Conservation (phyloP, 2,888 invertebrate species). For the Thera obeliscata region DNA sequence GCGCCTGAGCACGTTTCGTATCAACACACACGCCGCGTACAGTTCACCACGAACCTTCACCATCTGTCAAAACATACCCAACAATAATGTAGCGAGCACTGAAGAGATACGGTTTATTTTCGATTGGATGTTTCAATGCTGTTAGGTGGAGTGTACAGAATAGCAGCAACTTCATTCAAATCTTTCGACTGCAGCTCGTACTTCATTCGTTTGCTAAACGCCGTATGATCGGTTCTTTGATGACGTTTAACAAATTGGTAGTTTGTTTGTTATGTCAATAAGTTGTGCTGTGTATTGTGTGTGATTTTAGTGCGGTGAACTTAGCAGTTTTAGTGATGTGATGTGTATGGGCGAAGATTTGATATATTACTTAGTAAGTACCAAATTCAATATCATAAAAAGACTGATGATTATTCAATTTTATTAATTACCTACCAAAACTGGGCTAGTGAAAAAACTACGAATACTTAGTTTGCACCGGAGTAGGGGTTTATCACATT, state of each 20-base stretch:
- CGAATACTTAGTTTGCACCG: too few species aligned
- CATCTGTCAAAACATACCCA: conserved; percentile 13
- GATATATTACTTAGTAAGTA: conserved; percentile 25
- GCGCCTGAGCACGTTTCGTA: conserved; percentile 49
- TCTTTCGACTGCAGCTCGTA: conserved; percentile 58
- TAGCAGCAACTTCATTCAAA: conserved; percentile 74
- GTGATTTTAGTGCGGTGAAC: conserved; percentile 43
- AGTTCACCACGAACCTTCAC: conserved; percentile 8
- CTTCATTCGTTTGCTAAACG: conserved; percentile 69
- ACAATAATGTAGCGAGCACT: conserved; percentile 32
- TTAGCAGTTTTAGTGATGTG: conserved; percentile 35
- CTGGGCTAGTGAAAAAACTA: too few species aligned
- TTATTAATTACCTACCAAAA: too few species aligned
- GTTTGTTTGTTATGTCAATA: conserved; percentile 76
- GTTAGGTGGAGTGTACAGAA: conserved; percentile 39
- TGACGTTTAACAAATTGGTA: conserved; percentile 62
- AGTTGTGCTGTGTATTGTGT: conserved; percentile 52
- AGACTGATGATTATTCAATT: too few species aligned
- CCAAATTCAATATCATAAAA: neutral
- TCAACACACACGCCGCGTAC: conserved; percentile 48
- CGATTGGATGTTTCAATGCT: neutral
- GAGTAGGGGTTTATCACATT: too few species aligned
- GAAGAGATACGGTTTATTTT: conserved; percentile 14
- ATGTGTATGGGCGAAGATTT: conserved; percentile 20
- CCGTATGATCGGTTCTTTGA: conserved; percentile 69